phyloP scores from a whole-genome alignment of 2,797 vertebrate species.

The Okamejei kenojei region DNA sequence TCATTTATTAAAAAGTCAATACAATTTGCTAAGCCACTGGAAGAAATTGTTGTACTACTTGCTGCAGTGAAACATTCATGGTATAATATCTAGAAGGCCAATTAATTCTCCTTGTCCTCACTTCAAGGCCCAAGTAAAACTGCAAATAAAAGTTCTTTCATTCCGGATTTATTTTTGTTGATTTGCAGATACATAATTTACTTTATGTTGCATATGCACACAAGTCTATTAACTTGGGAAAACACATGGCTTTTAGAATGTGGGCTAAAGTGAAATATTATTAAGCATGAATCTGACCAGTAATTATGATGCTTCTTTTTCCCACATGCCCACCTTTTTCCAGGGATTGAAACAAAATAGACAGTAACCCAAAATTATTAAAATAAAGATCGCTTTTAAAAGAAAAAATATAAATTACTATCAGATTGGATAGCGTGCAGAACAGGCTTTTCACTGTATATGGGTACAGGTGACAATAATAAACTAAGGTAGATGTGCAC shows the following conservation, averaged over 20 bases:
- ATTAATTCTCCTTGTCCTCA: not conserved
- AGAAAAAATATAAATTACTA: not conserved
- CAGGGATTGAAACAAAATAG: not conserved
- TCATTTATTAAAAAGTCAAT: not conserved
- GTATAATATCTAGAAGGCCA: not conserved
- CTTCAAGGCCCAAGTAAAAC: not conserved
- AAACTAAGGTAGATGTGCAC: not conserved
- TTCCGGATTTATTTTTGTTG: not conserved
- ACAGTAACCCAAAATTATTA: not conserved
- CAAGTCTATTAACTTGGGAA: not conserved
- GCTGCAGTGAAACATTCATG: not conserved
- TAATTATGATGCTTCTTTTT: not conserved
- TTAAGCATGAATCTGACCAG: not conserved
- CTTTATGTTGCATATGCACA: not conserved
- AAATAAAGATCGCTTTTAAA: not conserved
- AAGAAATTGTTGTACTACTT: not conserved
- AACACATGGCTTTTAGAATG: not conserved
- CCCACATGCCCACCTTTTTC: not conserved
- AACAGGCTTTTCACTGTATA: no score
- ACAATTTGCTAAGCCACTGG: not conserved
- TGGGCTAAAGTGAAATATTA: not conserved
- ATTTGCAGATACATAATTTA: not conserved
- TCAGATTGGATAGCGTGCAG: not conserved
- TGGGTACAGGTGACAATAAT: no score
- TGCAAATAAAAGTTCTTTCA: not conserved